Evolutionary conservation across 2,113 vertebrate species (phyloP), one percentile per base, ranked within the genome.

Genomic region (Corythoichthys haematopterus): DNA sequence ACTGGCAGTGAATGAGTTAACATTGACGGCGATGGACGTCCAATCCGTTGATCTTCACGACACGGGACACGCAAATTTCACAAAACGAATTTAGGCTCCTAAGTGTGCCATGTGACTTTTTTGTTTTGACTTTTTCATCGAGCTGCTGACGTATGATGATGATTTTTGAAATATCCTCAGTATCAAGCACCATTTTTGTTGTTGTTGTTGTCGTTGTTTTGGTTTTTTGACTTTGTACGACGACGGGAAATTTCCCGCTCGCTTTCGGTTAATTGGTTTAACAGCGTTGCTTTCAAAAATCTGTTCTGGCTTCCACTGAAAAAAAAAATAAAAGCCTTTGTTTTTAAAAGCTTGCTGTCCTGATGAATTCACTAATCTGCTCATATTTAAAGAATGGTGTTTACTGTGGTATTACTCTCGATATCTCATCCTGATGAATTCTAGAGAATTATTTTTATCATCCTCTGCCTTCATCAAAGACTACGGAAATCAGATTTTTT

Each of bases 221-320:
- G 67, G 67, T 50, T 55, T 68, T 84, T 70, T 78, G 76, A 79
- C 65, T 57, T 76, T 85, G 48, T 75, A 65, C 65, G 52, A 75
- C 79, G 68, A 62, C 65, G 65, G 65, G 66, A 82, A 59, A 63
- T 80, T 52, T 76, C 77, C 81, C 67, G 66, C 65, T 82, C 75
- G 77, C 48, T 47, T 77, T 73, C 14, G 55, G 55, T 57, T 36
- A 69, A 82, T 83, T 79, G 76, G 56, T 88, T 88, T 81, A 83
- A 81, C 84, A 83, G 82, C 85, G 77, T 90, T 85, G 82, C 86
- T 91, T 91, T 77, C 4, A 43, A 43, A 85, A 84, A 86, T 85
- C 80, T 90, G 82, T 90, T 83, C 81, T 87, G 83, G 82, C 74
- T 83, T 89, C 88, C 87, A 78, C 85, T 88, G 76, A 86, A 86